Evolutionary conservation across 2,888 invertebrate genomes (phyloP).

Genomic region (Drosophila atripex): DNA sequence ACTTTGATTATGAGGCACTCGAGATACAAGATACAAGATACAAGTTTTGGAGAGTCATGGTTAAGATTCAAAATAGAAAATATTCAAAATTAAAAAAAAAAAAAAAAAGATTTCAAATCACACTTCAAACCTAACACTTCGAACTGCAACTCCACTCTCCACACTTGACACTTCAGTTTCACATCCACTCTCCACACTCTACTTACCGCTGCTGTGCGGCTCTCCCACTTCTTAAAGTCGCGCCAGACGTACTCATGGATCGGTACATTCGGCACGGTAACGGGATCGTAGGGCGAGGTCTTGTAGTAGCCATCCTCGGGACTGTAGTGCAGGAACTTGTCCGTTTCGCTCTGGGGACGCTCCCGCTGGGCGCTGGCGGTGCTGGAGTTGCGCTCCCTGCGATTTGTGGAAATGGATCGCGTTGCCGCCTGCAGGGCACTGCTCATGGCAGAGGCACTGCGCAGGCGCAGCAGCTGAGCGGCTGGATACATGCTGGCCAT

Average conservation of each 20-base stretch:
- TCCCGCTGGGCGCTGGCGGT: conserved; percentile 68
- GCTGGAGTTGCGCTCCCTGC: conserved; percentile 61
- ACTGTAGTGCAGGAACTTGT: conserved; percentile 76
- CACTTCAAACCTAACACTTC: background rate
- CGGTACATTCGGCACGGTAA: conserved; percentile 85
- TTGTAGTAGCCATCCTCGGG: conserved; percentile 80
- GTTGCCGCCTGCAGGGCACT: conserved; percentile 23
- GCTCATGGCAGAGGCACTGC: conserved; percentile 45
- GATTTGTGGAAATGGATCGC: conserved; percentile 63
- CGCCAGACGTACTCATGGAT: conserved; percentile 87
- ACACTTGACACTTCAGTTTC: conserved; percentile 5
- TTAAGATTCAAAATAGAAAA: too few species aligned
- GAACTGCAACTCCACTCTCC: background rate
- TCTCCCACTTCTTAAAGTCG: conserved; percentile 87
- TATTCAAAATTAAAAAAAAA: background rate
- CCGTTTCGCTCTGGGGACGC: conserved; percentile 68
- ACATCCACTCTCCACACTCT: background rate
- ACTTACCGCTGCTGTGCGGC: conserved; percentile 87
- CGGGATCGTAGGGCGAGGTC: conserved; percentile 85
- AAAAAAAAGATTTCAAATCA: background rate
- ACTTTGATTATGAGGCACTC: background rate
- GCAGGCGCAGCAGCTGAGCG: conserved; percentile 64
- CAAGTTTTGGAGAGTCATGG: too few species aligned
- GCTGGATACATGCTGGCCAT: conserved; percentile 58
- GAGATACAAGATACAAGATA: too few species aligned